phyloP scores from a whole-genome alignment of 2,113 vertebrate genomes.

The Geothlypis trichas region DNA sequence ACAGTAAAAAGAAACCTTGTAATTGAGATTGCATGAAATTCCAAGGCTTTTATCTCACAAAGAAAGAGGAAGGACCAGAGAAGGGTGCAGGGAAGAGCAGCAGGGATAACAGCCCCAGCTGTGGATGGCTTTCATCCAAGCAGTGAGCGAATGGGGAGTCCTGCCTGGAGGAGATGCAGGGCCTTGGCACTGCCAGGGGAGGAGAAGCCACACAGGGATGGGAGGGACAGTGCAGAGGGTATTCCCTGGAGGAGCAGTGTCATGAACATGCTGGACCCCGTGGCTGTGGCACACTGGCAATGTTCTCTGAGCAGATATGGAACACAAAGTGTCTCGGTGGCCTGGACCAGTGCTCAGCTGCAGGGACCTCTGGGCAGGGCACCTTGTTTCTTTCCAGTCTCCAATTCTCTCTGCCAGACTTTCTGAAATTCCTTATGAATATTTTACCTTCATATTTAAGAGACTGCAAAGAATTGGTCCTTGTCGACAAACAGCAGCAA shows the following conservation, averaged over 20 bases:
- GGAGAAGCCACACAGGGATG: neutral
- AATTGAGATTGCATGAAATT: neutral
- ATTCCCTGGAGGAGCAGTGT: neutral
- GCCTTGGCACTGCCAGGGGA: neutral
- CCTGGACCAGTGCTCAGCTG: neutral
- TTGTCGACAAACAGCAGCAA: neutral
- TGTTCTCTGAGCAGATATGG: neutral
- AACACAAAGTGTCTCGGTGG: neutral
- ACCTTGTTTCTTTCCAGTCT: neutral
- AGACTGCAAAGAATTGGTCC: neutral
- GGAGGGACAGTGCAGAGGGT: neutral
- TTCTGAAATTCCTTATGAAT: neutral
- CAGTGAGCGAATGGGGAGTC: neutral
- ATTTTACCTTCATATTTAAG: neutral
- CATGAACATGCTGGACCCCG: neutral
- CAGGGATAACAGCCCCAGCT: neutral
- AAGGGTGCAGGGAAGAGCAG: neutral
- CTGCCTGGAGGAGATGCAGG: neutral
- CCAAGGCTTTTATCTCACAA: neutral
- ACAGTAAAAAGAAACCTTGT: neutral
- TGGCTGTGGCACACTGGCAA: neutral
- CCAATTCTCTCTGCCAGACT: neutral
- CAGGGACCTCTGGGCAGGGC: neutral
- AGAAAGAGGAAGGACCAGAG: neutral
- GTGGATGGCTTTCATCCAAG: neutral